Conservation (phyloP, 2,797 vertebrate genomes). For the Chrysocyon brachyurus region DNA sequence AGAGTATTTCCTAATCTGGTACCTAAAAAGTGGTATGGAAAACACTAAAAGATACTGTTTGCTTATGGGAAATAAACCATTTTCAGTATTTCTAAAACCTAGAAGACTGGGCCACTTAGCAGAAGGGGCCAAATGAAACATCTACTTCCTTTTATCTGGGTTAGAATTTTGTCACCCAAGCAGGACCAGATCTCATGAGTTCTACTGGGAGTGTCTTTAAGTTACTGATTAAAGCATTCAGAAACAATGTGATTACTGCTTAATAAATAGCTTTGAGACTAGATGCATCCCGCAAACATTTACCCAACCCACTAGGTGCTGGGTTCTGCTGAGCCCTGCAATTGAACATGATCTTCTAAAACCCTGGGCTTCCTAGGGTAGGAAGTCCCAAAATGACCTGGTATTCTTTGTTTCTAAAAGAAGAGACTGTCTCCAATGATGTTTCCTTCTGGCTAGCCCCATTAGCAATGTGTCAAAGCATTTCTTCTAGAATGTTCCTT, state of each 20-base stretch:
- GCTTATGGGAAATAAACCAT: background rate
- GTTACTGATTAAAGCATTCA: accelerated
- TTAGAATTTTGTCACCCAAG: background rate
- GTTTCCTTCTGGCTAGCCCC: background rate
- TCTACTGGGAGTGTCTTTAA: accelerated
- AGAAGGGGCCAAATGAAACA: background rate
- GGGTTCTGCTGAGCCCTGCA: background rate
- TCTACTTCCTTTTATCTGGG: accelerated
- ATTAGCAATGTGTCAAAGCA: background rate
- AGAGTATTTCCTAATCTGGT: background rate
- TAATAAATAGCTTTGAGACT: background rate
- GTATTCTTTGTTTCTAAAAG: background rate
- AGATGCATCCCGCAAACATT: accelerated
- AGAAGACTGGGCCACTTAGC: background rate
- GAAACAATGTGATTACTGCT: accelerated
- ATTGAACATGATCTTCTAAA: background rate
- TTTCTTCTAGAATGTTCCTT: background rate
- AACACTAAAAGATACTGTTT: background rate
- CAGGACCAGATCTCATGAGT: background rate
- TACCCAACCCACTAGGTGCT: background rate
- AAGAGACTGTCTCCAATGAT: background rate
- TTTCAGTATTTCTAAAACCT: background rate
- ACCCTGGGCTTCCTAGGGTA: accelerated
- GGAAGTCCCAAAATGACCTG: background rate
- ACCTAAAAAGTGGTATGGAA: background rate